A percentile compares a stretch with the other conserved stretches of the same genome.
Evolutionary conservation across 64 coral and sea anemone species (phyloP).

Genomic region (Montipora efflorescens): DNA sequence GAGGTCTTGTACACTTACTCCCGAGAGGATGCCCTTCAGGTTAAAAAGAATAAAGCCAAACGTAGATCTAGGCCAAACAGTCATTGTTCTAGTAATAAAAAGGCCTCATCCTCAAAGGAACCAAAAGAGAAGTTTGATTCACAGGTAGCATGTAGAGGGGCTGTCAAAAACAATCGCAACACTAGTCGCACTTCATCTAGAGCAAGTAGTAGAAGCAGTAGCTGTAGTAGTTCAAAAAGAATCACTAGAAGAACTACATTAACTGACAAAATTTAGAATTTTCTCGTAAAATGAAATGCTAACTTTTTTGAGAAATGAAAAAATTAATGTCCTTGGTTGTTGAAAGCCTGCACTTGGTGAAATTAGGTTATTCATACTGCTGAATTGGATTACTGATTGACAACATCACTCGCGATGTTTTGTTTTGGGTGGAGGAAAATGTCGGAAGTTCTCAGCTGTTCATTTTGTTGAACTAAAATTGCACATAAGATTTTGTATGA

Average conservation of each 20-base stretch:
- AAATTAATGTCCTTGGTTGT: neutral
- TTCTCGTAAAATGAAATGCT: neutral
- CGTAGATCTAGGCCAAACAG: slow-evolving; percentile 72
- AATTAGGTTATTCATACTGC: neutral
- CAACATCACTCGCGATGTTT: neutral
- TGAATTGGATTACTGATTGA: neutral
- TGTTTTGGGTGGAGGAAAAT: slow-evolving; percentile 1
- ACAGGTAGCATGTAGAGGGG: slow-evolving; percentile 25
- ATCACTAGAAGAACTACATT: slow-evolving; percentile 66
- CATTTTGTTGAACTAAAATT: slow-evolving; percentile 9
- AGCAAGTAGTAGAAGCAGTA: slow-evolving; percentile 87
- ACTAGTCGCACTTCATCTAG: slow-evolving; percentile 62
- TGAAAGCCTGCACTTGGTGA: neutral
- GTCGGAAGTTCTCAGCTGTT: neutral
- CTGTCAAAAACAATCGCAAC: slow-evolving; percentile 67
- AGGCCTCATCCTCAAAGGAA: neutral
- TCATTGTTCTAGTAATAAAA: slow-evolving; percentile 51
- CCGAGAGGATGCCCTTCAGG: slow-evolving; percentile 92
- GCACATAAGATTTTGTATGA: slow-evolving; percentile 48
- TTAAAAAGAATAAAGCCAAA: slow-evolving; percentile 99
- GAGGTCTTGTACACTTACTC: slow-evolving; percentile 94
- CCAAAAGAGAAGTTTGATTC: slow-evolving; percentile 43
- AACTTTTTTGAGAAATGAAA: too few relatives aligned
- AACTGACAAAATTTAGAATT: slow-evolving; percentile 1
- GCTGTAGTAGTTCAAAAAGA: slow-evolving; percentile 79